These are phyloP conservation scores for Pitta sordida DNA, from an alignment of 2,113 vertebrate species.

Conservation along the genomic window DNA sequence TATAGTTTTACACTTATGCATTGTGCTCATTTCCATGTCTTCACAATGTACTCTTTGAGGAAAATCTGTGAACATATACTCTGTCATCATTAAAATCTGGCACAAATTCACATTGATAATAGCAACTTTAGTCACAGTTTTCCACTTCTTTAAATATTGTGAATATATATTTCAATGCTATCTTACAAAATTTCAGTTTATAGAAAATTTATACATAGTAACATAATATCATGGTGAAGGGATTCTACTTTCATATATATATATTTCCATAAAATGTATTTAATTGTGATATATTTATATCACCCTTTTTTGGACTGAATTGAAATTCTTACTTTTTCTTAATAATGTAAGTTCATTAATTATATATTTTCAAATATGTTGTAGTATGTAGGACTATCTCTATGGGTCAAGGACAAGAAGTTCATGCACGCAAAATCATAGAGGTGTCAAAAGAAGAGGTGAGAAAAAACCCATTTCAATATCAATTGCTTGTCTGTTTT, in stretches of 20 bases:
- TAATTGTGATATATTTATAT: not conserved
- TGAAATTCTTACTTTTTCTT: not conserved
- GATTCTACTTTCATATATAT: not conserved
- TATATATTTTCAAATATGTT: slow-evolving; percentile 3
- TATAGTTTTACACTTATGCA: not conserved
- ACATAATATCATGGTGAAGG: not conserved
- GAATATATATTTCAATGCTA: not conserved
- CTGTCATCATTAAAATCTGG: not conserved
- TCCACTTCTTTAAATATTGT: not conserved
- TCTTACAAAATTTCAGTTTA: not conserved
- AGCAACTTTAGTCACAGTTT: not conserved
- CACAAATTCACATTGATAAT: not conserved
- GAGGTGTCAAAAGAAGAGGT: slow-evolving; percentile 75
- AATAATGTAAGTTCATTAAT: not conserved
- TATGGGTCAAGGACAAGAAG: slow-evolving; percentile 80
- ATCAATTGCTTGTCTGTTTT: not conserved
- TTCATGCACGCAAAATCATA: slow-evolving; percentile 73
- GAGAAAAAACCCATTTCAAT: not conserved
- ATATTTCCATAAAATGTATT: not conserved
- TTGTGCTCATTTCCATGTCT: not conserved
- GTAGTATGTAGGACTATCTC: slow-evolving; percentile 75
- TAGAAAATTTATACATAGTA: not conserved
- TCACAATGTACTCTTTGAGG: not conserved
- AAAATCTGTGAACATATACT: not conserved
- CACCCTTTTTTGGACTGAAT: not conserved